Base-by-base conservation (phyloP, 2,888 invertebrate genomes). In the Sminthurinus aureus region DNA sequence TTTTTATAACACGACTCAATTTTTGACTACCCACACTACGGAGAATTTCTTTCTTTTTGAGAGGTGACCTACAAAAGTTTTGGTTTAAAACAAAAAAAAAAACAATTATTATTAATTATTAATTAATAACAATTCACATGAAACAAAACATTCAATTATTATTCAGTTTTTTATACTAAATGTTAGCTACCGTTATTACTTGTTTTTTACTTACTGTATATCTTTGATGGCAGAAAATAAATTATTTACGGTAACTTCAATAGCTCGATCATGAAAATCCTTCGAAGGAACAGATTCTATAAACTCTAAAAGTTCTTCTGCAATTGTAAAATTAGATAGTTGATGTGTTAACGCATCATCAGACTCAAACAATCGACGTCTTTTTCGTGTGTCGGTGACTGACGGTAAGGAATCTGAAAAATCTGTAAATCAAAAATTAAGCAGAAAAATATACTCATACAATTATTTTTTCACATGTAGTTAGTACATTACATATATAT, bases 1-100 rank as follows among this genome's bases (percentile, higher is more conserved):
- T 91, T 87, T 93, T 92, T 80, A 94, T 90, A 85, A 91, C 91
- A 83, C 91, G 91, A 87, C 93, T 93, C n/a, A 94, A 91, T 71
- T 91, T 90, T 77, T 91, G 90, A 89, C 94, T 94, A 84, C 92
- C 91, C 11, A 93, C 92, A 88, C 93, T 91, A 71, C 91, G 91
- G 76, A 92, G 89, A 18, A 94, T 89, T 22, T 91, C 89, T 22
- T 91, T 90, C 3, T 91, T 90, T 38, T 91, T 90, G 81, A 90
- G 1, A 15, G 9, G 15, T n/a, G 67, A 67, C 20, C 67, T 67
- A 18, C 6, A 18, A 20, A n/a, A 67, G n/a, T n/a, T n/a, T n/a
- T n/a, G n/a, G n/a, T n/a, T n/a, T n/a, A n/a, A n/a, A 8, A 67
- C n/a, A n/a, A 67, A n/a, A 67, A 20, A n/a, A 67, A 13, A 6